phyloP scores from a whole-genome alignment of 2,888 invertebrate species.

The Nomada goodeniana region DNA sequence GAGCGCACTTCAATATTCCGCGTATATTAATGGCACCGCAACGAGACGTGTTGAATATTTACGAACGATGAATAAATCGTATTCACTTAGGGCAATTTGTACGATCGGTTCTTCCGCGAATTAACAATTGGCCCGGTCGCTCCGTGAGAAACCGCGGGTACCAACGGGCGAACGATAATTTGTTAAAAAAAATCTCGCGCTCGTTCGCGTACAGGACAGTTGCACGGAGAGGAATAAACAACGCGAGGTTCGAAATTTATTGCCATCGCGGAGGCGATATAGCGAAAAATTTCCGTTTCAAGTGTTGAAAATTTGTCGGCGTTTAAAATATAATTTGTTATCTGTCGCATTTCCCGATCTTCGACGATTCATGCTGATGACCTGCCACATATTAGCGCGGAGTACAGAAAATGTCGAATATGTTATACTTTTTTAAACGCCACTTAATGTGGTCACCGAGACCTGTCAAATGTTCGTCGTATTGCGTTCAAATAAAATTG shows the following conservation, averaged over 20 bases:
- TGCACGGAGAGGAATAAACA: neutral
- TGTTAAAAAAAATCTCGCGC: conserved; percentile 18
- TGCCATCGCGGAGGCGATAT: conserved; percentile 20
- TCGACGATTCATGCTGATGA: neutral
- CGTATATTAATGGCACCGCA: neutral
- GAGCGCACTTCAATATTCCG: neutral
- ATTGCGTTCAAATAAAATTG: too few species aligned
- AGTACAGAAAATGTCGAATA: neutral
- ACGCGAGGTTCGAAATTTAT: conserved; percentile 27
- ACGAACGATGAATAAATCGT: conserved; percentile 23
- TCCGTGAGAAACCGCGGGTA: neutral
- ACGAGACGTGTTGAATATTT: conserved; percentile 26
- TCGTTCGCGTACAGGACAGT: neutral
- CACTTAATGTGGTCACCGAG: too few species aligned
- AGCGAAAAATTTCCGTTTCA: conserved; percentile 31
- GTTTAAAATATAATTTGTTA: neutral
- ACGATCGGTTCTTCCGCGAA: neutral
- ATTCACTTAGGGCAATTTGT: neutral
- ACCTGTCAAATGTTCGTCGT: too few species aligned
- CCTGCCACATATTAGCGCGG: neutral
- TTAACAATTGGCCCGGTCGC: neutral
- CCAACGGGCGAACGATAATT: neutral
- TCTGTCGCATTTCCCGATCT: neutral
- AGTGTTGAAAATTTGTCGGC: conserved; percentile 3
- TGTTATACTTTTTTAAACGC: too few species aligned